Evolutionary conservation across 2,113 vertebrate species (phyloP).

Genomic region (Lota lota): DNA sequence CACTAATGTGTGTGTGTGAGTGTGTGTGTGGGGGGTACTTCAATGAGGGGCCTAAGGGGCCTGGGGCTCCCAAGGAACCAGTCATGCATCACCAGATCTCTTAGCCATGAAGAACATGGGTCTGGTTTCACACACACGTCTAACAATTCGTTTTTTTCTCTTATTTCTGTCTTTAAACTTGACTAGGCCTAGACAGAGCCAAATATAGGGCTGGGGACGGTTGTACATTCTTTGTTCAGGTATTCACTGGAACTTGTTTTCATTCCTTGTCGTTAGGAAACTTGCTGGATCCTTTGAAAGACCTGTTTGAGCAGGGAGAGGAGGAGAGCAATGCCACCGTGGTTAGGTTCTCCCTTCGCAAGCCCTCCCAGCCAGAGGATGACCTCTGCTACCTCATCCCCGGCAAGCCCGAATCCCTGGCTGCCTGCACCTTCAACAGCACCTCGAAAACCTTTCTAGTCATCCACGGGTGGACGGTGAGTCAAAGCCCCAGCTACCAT

Average conservation of each 20-base stretch:
- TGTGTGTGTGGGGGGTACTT: conserved; percentile 27
- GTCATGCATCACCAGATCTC: not conserved
- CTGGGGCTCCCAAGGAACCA: conserved; percentile 20
- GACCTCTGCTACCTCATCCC: conserved; percentile 70
- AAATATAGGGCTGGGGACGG: too few species aligned
- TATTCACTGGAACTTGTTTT: not conserved
- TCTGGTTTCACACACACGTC: too few species aligned
- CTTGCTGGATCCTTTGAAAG: conserved; percentile 59
- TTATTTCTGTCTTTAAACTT: too few species aligned
- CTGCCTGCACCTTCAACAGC: conserved; percentile 67
- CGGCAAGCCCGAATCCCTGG: conserved; percentile 60
- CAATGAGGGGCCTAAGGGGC: conserved; percentile 28
- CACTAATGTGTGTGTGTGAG: conserved; percentile 7
- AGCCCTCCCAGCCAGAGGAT: conserved; percentile 65
- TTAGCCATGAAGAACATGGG: too few species aligned
- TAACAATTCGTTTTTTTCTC: too few species aligned
- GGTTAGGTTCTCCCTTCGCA: conserved; percentile 71
- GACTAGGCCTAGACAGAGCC: too few species aligned
- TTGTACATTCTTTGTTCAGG: too few species aligned
- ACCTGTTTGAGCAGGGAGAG: conserved; percentile 37
- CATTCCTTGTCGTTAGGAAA: conserved; percentile 47
- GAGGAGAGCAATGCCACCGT: conserved; percentile 26
- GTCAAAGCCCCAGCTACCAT: conserved; percentile 7
- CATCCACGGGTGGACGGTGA: conserved; percentile 80
- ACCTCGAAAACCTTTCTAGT: conserved; percentile 75